phyloP scores from a whole-genome alignment of 2,113 vertebrate species.

The Phrynocephalus versicolor region DNA sequence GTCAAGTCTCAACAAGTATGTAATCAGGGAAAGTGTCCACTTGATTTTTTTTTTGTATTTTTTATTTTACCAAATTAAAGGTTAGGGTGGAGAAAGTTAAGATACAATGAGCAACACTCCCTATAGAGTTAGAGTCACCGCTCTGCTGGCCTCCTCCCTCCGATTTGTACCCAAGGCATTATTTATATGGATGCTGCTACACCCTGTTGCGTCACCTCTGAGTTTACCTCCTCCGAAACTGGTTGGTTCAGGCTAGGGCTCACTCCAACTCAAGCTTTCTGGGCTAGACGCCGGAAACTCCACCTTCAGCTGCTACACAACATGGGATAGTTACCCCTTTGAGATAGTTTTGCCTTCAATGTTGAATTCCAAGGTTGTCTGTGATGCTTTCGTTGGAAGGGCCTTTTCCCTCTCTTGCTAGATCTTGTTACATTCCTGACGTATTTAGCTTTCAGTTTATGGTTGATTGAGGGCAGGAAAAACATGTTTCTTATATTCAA shows the following conservation, averaged over 20 bases:
- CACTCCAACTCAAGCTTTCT: neutral
- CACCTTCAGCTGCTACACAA: neutral
- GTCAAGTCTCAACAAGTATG: neutral
- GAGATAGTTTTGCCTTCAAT: neutral
- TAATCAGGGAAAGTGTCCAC: constrained; percentile 19
- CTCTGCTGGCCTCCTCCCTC: constrained; percentile 8
- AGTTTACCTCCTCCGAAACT: constrained; percentile 18
- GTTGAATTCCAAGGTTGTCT: neutral
- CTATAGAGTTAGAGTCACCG: neutral
- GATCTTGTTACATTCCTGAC: neutral
- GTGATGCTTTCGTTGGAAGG: neutral
- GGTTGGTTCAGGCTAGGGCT: constrained; percentile 14
- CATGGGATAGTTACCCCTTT: neutral
- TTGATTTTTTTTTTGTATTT: neutral
- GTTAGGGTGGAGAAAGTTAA: constrained; percentile 23
- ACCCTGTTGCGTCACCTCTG: constrained; percentile 18
- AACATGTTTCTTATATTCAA: neutral
- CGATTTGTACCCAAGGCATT: constrained; percentile 4
- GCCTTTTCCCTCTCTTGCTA: neutral
- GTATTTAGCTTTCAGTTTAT: neutral
- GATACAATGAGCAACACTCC: constrained; percentile 3
- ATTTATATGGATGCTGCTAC: constrained; percentile 27
- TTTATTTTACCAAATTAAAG: too few species aligned
- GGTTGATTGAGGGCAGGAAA: neutral
- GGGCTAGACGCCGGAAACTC: neutral